Evolutionary conservation across 2,113 vertebrate genomes (phyloP), one percentile per base, ranked within the genome.

Genomic region (Calyptommatus sinebrachiatus): DNA sequence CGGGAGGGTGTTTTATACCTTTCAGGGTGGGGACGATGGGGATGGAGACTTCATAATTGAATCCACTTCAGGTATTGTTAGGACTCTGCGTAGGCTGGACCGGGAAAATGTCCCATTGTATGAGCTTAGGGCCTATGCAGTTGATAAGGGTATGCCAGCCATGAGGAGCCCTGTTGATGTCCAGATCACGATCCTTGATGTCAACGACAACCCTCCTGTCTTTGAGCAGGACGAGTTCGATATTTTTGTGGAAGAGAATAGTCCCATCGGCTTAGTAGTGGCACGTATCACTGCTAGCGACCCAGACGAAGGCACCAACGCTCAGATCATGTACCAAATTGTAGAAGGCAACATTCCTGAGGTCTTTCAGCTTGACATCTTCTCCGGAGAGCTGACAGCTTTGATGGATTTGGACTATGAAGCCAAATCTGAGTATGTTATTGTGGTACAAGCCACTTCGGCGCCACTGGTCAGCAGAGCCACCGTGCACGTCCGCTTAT

Each of bases 261-360:
- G 97, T 87, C 98, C 98, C 77, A 97, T 99, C 0, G 98, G 98
- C 7, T 82, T 98, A 4, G 97, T 97, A 1, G 97, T 99, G 74
- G 97, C 97, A 41, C 93, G 96, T 2, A 95, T 99, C 84, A 97
- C 95, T 0, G 98, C 98, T 88, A 96, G 96, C 0, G 98, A 99
- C 87, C 98, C 98, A 0, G 98, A 99, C 0, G 98, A 99, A 90
- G 98, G 98, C 77, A 97, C 96, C 77, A 99, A 99, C 1, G 98
- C 98, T 1, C 98, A 99, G 90, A 97, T 99, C 84, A 99, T 99
- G 98, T 99, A 99, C 89, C 98, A 99, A 88, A 99, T 99, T 0
- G 97, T 99, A 60, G 98, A 99, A 80, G 98, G 98, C 20, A 99
- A 99, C 91, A 98, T 99, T 84, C 98, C 98, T 0, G 98, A 99